Conservation (phyloP, 2,797 vertebrate species). For the Hoplostethus atlanticus region DNA sequence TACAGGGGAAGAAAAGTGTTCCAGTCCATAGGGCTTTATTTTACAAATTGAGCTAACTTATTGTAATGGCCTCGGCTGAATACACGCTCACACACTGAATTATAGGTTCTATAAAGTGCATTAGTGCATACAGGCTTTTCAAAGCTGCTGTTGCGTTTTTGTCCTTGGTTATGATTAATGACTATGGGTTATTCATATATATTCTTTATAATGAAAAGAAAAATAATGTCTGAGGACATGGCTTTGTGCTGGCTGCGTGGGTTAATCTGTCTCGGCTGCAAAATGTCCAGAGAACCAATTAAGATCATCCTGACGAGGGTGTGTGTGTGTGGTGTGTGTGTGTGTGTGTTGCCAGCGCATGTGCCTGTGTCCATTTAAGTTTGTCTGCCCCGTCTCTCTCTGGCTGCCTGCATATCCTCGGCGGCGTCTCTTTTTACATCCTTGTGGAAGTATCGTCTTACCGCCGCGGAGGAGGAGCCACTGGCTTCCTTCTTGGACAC, state of each 20-base stretch:
- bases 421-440: slow-evolving; percentile 17
- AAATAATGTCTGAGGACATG: slow-evolving; percentile 18
- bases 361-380: background rate
- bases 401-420: slow-evolving; percentile 17
- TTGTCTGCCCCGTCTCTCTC: background rate
- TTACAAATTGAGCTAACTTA: slow-evolving; percentile 28
- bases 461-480: slow-evolving; percentile 73
- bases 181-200: slow-evolving; percentile 24
- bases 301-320: background rate
- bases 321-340: background rate
- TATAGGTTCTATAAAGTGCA: slow-evolving; percentile 36
- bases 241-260: slow-evolving; percentile 24
- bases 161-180: slow-evolving; percentile 48
- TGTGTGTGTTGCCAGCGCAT: background rate
- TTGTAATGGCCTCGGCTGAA: slow-evolving; percentile 39
- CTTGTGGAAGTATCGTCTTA: slow-evolving; percentile 66
- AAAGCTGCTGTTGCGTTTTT: slow-evolving; percentile 24
- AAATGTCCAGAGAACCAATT: background rate
- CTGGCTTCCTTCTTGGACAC: slow-evolving; percentile 83
- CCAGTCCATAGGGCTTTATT: slow-evolving; percentile 8
- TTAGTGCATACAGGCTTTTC: slow-evolving; percentile 15
- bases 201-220: slow-evolving; percentile 31
- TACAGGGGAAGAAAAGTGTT: slow-evolving; percentile 10
- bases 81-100: slow-evolving; percentile 42
- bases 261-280: slow-evolving; percentile 3